A percentile compares a stretch with the other conserved stretches of the same genome.
These are phyloP conservation scores for Vanessa cardui DNA, from an alignment of 2,888 invertebrate species.

Conservation along the genomic window DNA sequence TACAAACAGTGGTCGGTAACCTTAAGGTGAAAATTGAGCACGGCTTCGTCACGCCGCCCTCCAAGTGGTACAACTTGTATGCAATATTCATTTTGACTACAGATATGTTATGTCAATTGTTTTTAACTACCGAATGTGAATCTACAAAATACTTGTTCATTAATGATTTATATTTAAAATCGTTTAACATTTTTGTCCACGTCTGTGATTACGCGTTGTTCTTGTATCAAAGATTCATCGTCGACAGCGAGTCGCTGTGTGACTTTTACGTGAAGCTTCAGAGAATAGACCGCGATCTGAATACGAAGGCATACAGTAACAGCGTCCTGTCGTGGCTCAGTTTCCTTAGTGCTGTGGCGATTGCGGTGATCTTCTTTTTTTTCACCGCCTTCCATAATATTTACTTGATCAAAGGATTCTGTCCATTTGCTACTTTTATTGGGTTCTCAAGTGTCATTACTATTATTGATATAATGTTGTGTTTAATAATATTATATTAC, in stretches of 20 bases:
- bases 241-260: constrained; percentile 39
- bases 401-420: constrained; percentile 45
- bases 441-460: background rate
- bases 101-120: constrained; percentile 43
- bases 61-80: constrained; percentile 51
- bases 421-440: constrained; percentile 37
- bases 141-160: constrained; percentile 41
- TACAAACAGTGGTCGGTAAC: constrained; percentile 53
- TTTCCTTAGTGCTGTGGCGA: constrained; percentile 11
- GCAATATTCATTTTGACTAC: constrained; percentile 49
- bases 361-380: constrained; percentile 26
- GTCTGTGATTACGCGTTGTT: constrained; percentile 44
- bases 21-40: constrained; percentile 55
- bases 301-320: constrained; percentile 47
- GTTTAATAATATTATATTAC: constrained; percentile 15
- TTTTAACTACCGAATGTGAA: constrained; percentile 45
- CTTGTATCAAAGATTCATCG: constrained; percentile 29
- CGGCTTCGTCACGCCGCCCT: constrained; percentile 54
- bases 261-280: constrained; percentile 64
- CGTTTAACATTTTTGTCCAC: constrained; percentile 37
- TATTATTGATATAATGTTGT: constrained; percentile 2
- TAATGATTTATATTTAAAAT: constrained; percentile 49
- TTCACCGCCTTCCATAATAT: constrained; percentile 47
- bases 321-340: constrained; percentile 41
- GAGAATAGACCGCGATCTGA: constrained; percentile 56